Evolutionary conservation across 2,888 invertebrate species (phyloP).

Genomic region (Saturnia pavonia): DNA sequence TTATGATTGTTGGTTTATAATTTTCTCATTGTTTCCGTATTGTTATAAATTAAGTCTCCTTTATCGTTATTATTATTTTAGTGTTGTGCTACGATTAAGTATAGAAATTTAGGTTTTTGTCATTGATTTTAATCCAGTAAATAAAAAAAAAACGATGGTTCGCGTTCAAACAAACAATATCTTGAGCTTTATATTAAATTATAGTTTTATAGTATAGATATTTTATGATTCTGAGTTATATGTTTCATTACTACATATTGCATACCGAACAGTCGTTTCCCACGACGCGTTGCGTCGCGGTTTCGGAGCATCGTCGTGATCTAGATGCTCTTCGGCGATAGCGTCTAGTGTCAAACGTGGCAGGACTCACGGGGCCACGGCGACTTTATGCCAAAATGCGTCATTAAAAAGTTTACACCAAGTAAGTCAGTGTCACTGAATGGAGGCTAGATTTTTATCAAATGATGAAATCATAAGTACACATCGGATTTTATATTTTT

Average conservation of each 20-base stretch:
- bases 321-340: slow-evolving; percentile 63
- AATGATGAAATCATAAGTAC: slow-evolving; percentile 16
- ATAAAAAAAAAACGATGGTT: no score
- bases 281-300: slow-evolving; percentile 13
- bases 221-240: background rate
- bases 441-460: slow-evolving; percentile 21
- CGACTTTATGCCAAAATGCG: slow-evolving; percentile 41
- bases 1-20: background rate
- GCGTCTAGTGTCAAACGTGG: slow-evolving; percentile 54
- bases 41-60: background rate
- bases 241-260: background rate
- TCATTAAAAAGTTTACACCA: slow-evolving; percentile 18
- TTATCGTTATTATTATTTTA: background rate
- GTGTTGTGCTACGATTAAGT: background rate
- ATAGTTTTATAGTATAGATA: background rate
- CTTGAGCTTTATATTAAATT: background rate
- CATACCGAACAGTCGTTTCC: slow-evolving; percentile 17
- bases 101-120: no score
- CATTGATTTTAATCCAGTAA: no score
- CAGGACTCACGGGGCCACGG: slow-evolving; percentile 38
- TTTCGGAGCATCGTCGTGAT: slow-evolving; percentile 46
- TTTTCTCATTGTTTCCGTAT: background rate
- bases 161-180: no score
- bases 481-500: background rate
- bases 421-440: slow-evolving; percentile 12